A percentile compares a stretch with the other conserved stretches of the same genome.
These are phyloP conservation scores for Drosophila biarmipes DNA, from an alignment of 1,140 invertebrate species.

Conservation along the genomic window DNA sequence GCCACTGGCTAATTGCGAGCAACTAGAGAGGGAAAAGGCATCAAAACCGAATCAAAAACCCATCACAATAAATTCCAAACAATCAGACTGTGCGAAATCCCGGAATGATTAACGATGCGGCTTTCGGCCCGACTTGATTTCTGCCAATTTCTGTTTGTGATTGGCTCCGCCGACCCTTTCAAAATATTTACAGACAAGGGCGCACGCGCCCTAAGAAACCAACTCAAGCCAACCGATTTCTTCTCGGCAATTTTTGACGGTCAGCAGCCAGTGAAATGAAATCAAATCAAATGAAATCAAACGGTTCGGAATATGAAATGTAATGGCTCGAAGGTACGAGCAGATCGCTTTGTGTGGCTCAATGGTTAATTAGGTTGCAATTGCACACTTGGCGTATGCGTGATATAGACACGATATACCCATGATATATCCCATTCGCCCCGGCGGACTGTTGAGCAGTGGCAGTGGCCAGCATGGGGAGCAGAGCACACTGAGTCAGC, in stretches of 20 bases:
- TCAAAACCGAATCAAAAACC: constrained; percentile 54
- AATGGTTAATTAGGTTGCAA: constrained; percentile 57
- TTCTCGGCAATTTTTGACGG: constrained; percentile 33
- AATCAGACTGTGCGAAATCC: constrained; percentile 56
- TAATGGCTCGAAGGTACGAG: not conserved
- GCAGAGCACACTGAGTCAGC: constrained; percentile 50
- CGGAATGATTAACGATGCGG: constrained; percentile 65
- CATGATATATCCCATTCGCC: constrained; percentile 26
- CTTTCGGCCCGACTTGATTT: constrained; percentile 39
- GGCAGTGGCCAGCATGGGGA: constrained; percentile 22
- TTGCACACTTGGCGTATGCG: constrained; percentile 65
- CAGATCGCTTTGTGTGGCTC: constrained; percentile 17
- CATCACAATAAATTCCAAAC: constrained; percentile 54
- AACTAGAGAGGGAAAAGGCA: constrained; percentile 23
- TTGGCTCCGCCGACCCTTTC: constrained; percentile 51
- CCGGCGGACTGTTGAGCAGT: constrained; percentile 14
- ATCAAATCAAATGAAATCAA: constrained; percentile 9
- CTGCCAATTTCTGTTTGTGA: constrained; percentile 8
- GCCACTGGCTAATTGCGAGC: constrained; percentile 2
- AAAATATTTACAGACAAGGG: constrained; percentile 70
- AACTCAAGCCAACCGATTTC: not conserved
- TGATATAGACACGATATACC: constrained; percentile 56
- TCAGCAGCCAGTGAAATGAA: constrained; percentile 32
- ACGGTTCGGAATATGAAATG: constrained; percentile 1
- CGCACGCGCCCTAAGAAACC: constrained; percentile 32